Conservation (phyloP, 2,113 vertebrate genomes). For the Scophthalmus maximus region DNA sequence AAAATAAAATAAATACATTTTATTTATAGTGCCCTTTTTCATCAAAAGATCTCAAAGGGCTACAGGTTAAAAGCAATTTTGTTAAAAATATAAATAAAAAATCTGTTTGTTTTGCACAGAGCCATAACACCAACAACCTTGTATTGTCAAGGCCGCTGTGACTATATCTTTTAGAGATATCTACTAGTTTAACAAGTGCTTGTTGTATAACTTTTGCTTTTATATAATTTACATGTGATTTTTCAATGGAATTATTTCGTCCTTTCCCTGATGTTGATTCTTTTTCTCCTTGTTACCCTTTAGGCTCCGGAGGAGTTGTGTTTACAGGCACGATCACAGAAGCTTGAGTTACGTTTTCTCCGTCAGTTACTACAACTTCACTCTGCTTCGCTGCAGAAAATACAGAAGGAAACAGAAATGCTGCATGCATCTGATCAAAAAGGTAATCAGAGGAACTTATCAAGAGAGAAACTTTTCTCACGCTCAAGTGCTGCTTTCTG, state of each 20-base stretch:
- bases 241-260: neutral
- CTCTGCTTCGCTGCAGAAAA: slow-evolving; percentile 51
- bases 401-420: slow-evolving; percentile 59
- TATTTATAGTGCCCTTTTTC: too few relatives aligned
- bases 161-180: neutral
- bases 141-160: neutral
- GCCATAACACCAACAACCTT: neutral
- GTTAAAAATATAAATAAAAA: too few relatives aligned
- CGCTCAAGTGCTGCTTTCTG: neutral
- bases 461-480: neutral
- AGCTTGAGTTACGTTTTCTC: slow-evolving; percentile 75
- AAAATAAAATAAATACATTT: too few relatives aligned
- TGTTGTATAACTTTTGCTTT: neutral
- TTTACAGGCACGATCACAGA: slow-evolving; percentile 61
- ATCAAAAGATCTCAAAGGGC: too few relatives aligned
- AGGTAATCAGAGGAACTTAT: slow-evolving; percentile 63
- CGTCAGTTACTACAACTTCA: slow-evolving; percentile 69
- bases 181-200: neutral
- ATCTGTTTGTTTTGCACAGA: neutral
- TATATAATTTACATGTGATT: neutral
- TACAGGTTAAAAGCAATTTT: too few relatives aligned
- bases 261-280: neutral
- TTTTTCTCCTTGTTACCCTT: neutral
- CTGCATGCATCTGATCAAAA: slow-evolving; percentile 76
- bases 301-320: slow-evolving; percentile 84